Evolutionary conservation across 2,888 invertebrate genomes (phyloP), one percentile per base, ranked within the genome.

Genomic region (Holacanthella duospinosa): DNA sequence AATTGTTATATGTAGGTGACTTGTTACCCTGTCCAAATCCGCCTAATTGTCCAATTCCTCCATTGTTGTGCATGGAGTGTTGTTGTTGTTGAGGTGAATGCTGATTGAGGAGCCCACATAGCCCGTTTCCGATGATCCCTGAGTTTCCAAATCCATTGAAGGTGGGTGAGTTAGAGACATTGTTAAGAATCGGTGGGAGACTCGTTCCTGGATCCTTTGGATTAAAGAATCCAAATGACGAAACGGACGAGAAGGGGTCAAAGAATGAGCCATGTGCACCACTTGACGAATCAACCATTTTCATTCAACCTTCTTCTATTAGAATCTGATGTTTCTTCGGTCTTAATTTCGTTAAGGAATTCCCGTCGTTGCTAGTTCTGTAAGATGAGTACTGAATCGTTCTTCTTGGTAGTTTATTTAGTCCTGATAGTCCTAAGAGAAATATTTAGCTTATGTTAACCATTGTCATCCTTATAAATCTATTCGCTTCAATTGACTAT

Each of bases 211-310:
- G 70, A 56, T 71, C 71, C 43, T 71, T 72, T 19, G 71, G 69
- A 56, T 72, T 72, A 57, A 72, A 72, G 58, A 71, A 70, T 28
- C 72, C 72, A 62, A 72, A 70, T 1, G 72, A 68, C 1, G 68
- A 68, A 63, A 70, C 68, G 58, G 69, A 65, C 16, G 71, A 64
- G 62, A 72, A 72, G 21, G 71, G 71, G 58, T 72, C 72, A 58
- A 70, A 72, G 62, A 62, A 64, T 25, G 63, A 63, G 55, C 27
- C 64, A 36, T 36, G 61, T 9, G 64, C 61, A 61, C 64, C 48
- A 21, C n/a, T 48, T 4, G 48, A 48, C 4, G 48, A 48, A 21
- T 48, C 48, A 21, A 48, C 48, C 48, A 48, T 48, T 48, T 48
- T 48, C 19, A 36, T 36, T 16, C 16, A 16, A 9, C 36, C 36